Conservation (phyloP, 2,888 invertebrate species). For the Argyresthia albistria region DNA sequence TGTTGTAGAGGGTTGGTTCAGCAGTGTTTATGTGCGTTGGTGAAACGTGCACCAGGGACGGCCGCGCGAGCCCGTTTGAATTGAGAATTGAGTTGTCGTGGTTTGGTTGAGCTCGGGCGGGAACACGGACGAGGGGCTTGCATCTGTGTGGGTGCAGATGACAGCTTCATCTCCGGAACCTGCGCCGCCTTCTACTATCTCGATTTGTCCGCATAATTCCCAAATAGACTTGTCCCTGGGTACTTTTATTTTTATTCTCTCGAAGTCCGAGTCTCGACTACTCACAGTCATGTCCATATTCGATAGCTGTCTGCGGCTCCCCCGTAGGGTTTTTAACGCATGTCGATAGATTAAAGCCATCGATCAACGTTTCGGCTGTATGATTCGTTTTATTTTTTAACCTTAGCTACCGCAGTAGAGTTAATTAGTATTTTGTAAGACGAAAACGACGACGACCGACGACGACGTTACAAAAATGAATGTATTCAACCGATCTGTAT, state of each 20-base stretch:
- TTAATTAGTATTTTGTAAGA: no score
- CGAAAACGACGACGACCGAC: no score
- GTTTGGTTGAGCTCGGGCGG: constrained; percentile 11
- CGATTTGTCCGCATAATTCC: constrained; percentile 20
- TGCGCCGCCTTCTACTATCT: constrained; percentile 15
- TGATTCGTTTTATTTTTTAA: no score
- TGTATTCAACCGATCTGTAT: no score
- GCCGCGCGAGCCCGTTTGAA: constrained; percentile 50
- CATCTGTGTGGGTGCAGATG: constrained; percentile 37
- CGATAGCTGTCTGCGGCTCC: constrained; percentile 26
- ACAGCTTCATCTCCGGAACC: constrained; percentile 45
- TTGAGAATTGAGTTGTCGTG: constrained; percentile 19
- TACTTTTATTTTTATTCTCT: constrained; percentile 40
- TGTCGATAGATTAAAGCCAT: neutral
- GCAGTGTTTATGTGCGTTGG: neutral
- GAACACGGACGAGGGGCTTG: constrained; percentile 15
- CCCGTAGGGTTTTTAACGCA: neutral
- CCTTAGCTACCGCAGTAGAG: no score
- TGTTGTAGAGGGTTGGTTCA: neutral
- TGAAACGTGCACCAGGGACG: constrained; percentile 10
- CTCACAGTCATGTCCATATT: constrained; percentile 24
- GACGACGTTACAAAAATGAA: no score
- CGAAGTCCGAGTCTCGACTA: constrained; percentile 20
- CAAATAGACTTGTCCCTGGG: constrained; percentile 56
- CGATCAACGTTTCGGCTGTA: neutral